Base-by-base conservation (phyloP, 1,140 invertebrate genomes). In the Teleopsis dalmanni region DNA sequence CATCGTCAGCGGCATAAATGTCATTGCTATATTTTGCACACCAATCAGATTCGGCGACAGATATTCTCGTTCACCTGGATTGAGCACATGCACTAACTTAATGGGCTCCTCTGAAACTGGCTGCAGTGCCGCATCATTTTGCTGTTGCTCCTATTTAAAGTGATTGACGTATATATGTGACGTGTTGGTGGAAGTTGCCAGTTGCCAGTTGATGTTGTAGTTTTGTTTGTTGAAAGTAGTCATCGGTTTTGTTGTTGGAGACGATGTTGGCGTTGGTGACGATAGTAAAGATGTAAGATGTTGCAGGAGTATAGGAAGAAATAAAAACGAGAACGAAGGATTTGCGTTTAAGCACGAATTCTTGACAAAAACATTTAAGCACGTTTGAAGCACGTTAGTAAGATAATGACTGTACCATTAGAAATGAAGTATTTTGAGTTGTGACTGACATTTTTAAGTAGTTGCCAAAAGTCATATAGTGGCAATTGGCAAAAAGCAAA, bases 31-130 rank as follows among this genome's bases (percentile, higher is more conserved):
- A 48, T 70, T 70, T 45, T 65, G 62, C 11, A 70, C 60, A 9
- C 67, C 67, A 51, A 70, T 66, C 29, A 70, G 51, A 38, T 70
- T 69, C 31, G 67, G 67, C 10, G 62, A 63, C 26, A 71, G 58
- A 52, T 66, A 65, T 43, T 70, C 67, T 14, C 60, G 60, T 37
- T 69, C 65, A 0, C 65, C 65, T 18, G 65, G 65, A 60, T 68
- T 65, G 18, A 68, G 43, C 2, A 65, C 65, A 45, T 68, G 65
- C 16, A 67, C 61, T 35, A 61, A 53, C 43, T 67, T 67, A 40
- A 65, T 56, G 13, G 65, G 52, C n/a, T 53, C 57, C 50, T 68
- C 64, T 18, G 49, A 47, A 13, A 43, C 49, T 25, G 49, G 49
- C 22, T 46, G 36, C 2, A 21, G n/a, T n/a, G n/a, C n/a, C n/a